A percentile compares a stretch with the other conserved stretches of the same genome.
phyloP scores from a whole-genome alignment of 2,888 invertebrate genomes.

The Tetranychus piercei region DNA sequence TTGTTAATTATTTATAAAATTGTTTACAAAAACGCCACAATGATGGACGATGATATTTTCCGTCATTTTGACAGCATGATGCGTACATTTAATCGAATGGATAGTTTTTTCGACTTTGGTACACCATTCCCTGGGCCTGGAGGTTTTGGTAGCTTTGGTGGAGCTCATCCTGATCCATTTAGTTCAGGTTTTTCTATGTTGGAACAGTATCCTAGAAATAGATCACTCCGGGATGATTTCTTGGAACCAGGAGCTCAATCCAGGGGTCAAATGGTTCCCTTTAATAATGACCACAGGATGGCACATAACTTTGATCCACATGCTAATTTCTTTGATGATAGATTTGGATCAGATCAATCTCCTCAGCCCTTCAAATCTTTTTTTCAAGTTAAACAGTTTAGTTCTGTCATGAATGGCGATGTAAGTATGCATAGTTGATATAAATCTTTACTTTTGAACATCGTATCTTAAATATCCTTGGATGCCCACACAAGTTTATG shows the following conservation, averaged over 20 bases:
- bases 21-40: background rate
- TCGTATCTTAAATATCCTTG: background rate
- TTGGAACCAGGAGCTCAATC: background rate
- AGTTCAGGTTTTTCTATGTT: background rate
- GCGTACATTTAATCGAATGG: background rate
- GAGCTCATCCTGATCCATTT: background rate
- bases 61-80: background rate
- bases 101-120: background rate
- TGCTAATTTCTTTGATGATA: background rate
- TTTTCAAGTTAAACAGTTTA: background rate
- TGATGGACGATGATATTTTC: constrained; percentile 7
- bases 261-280: background rate
- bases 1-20: too few species aligned
- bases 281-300: background rate
- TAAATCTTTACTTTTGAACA: background rate
- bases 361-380: background rate
- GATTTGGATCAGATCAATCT: background rate
- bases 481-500: background rate
- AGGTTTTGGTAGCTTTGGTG: background rate
- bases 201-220: background rate
- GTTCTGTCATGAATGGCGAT: background rate
- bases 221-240: background rate
- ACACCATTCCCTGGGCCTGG: background rate
- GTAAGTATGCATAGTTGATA: background rate
- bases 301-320: background rate